Conservation (phyloP, 2,113 vertebrate genomes). For the Oncorhynchus kisutch region DNA sequence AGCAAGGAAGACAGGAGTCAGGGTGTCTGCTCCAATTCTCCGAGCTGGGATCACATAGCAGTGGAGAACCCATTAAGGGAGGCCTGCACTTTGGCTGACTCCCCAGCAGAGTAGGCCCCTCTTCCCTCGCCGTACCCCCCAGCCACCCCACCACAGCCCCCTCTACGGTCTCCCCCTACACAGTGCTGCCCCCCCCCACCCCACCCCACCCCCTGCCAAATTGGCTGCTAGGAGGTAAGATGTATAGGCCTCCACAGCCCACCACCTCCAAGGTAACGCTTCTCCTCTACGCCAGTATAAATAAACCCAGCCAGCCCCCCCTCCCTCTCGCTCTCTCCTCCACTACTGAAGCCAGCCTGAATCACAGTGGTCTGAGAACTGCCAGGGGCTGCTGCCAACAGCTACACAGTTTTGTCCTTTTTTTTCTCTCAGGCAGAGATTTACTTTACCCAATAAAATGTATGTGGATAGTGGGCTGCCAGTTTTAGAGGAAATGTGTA, state of each 20-base stretch:
- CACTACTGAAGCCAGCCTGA: slow-evolving; percentile 40
- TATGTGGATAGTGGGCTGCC: slow-evolving; percentile 25
- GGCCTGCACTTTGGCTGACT: slow-evolving; percentile 83
- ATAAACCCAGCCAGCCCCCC: slow-evolving; percentile 54
- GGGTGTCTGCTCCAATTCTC: slow-evolving; percentile 69
- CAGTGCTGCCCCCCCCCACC: not conserved
- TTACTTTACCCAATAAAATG: slow-evolving; percentile 41
- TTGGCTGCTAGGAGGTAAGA: slow-evolving; percentile 59
- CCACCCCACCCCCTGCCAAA: slow-evolving; percentile 22
- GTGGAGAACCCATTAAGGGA: slow-evolving; percentile 70
- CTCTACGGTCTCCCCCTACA: not conserved
- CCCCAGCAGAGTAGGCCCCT: slow-evolving; percentile 54
- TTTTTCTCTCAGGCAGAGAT: not conserved
- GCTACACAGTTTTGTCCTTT: slow-evolving; percentile 46
- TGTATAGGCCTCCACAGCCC: slow-evolving; percentile 68
- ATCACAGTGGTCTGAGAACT: slow-evolving; percentile 52
- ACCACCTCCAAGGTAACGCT: slow-evolving; percentile 71
- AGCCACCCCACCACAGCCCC: not conserved
- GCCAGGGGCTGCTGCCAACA: slow-evolving; percentile 68
- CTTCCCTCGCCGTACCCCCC: slow-evolving; percentile 39
- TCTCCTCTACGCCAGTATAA: slow-evolving; percentile 72
- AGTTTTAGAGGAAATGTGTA: slow-evolving; percentile 18
- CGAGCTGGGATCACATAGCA: slow-evolving; percentile 61
- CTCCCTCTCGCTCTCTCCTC: not conserved
- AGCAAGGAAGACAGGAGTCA: slow-evolving; percentile 61